Evolutionary conservation across 2,113 vertebrate genomes (phyloP), one percentile per base, ranked within the genome.

Genomic region (Terrapene triunguis): DNA sequence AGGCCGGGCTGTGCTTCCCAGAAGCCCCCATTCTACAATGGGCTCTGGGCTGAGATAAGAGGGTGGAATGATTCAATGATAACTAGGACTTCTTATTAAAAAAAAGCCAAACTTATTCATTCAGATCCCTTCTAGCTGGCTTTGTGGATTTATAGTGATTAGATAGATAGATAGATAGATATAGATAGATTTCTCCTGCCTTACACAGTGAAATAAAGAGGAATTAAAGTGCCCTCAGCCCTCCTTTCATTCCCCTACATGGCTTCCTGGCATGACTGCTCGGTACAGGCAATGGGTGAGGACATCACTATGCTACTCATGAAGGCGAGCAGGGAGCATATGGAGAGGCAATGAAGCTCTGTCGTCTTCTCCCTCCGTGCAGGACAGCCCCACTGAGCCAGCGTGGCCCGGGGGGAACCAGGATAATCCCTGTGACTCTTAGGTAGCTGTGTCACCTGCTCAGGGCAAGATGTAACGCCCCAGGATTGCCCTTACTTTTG

Each of bases 351-450:
- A 44, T 0, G 0, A 10, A 16, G 7, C 44, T 74, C 48, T 3
- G 1, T 0, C 1, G 10, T 35, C 21, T 74, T 74, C 22, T 29
- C 3, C 21, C 47, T 25, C 17, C 29, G 1, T 27, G 25, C 25
- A 57, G 57, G 57, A 29, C 57, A 62, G 86, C 48, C n/a, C 0
- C 0, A 3, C 53, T 72, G 0, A 0, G 69, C 69, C 69, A 92
- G 44, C 0, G 0, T 29, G 65, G 65, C 42, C 6, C 53, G 8
- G 59, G 65, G 38, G 13, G 76, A 38, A 84, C 44, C 0, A 0
- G 27, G 84, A 35, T 65, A 14, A 32, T 35, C 17, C 17, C 32
- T 65, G 13, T 69, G 35, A 12, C 55, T 87, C n/a, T 13, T 0
- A 0, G 80, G 82, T 35, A 94, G 24, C 27, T 0, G 0, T 16